Percentiles rank a stretch among this genome's conserved stretches.
These are phyloP conservation scores for Cynoglossus semilaevis DNA, from an alignment of 2,113 vertebrate genomes.

Conservation along the genomic window DNA sequence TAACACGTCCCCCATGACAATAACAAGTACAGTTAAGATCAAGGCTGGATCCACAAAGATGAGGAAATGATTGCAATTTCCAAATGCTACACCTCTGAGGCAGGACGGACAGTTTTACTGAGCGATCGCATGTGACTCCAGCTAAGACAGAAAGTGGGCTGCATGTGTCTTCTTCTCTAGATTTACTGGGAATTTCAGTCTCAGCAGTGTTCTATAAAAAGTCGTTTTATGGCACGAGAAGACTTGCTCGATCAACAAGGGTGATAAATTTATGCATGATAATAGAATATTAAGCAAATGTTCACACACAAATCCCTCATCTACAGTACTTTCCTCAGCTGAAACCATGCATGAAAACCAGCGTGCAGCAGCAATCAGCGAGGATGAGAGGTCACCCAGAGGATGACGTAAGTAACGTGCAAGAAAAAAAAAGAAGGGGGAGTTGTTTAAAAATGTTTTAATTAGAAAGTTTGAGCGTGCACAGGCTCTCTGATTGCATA, in stretches of 20 bases:
- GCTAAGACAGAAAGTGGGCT: conserved; percentile 17
- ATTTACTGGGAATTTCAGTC: conserved; percentile 34
- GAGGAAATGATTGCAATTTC: conserved; percentile 35
- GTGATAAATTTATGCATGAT: conserved; percentile 40
- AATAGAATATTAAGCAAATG: conserved; percentile 30
- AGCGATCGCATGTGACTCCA: conserved; percentile 36
- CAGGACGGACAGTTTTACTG: conserved; percentile 32
- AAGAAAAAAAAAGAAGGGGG: no score
- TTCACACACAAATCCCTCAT: conserved; percentile 4
- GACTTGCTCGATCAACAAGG: conserved; percentile 26
- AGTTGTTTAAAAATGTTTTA: no score
- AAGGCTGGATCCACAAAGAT: not conserved
- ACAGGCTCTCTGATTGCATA: conserved; percentile 49
- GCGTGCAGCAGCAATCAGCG: conserved; percentile 2
- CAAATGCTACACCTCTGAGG: conserved; percentile 34
- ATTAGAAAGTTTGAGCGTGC: conserved; percentile 19
- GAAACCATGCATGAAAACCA: conserved; percentile 13
- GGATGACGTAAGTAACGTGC: conserved; percentile 17
- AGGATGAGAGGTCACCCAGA: conserved; percentile 16
- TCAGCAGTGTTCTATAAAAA: conserved; percentile 17
- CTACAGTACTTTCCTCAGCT: conserved; percentile 9
- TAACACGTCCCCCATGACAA: no score
- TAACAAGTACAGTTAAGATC: no score
- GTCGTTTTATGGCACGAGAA: conserved; percentile 6
- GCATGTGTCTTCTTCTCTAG: conserved; percentile 15